A percentile compares a stretch with the other conserved stretches of the same genome.
These are phyloP conservation scores for Notolepis coatsorum DNA, from an alignment of 2,797 vertebrate species.

Conservation along the genomic window DNA sequence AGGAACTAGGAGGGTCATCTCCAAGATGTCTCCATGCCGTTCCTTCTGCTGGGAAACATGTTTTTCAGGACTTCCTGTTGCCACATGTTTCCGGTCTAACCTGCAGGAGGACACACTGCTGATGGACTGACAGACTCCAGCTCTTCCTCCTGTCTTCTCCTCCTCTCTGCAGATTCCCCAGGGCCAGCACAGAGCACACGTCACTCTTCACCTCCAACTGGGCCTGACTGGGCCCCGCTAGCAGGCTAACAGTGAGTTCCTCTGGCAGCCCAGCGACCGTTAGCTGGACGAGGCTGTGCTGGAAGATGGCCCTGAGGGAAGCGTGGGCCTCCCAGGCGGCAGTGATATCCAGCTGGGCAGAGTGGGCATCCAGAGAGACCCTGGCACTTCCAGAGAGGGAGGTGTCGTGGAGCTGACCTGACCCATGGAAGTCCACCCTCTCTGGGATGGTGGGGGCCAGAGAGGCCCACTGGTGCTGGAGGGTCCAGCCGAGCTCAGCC, in stretches of 20 bases:
- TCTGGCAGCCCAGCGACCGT: conserved; percentile 11
- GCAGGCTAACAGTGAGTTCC: conserved; percentile 26
- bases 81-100: conserved; percentile 72
- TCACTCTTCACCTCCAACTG: conserved; percentile 50
- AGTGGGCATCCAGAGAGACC: conserved; percentile 29
- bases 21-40: conserved; percentile 61
- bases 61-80: conserved; percentile 19
- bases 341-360: conserved; percentile 36
- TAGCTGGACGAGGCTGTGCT: conserved; percentile 35
- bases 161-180: conserved; percentile 30
- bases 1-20: conserved; percentile 63
- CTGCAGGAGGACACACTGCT: conserved; percentile 65
- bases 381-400: conserved; percentile 40
- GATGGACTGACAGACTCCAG: conserved; percentile 56
- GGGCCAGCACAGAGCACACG: conserved; percentile 44
- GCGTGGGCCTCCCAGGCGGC: conserved; percentile 27
- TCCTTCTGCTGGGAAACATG: conserved; percentile 68
- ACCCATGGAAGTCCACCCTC: conserved; percentile 46
- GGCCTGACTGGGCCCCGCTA: not conserved
- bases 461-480: conserved; percentile 53
- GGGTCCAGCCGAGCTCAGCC: conserved; percentile 44
- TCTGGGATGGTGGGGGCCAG: conserved; percentile 50
- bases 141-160: conserved; percentile 26
- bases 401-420: conserved; percentile 28
- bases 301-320: conserved; percentile 35